Base-by-base conservation (phyloP, 2,797 vertebrate species). In the Sebastes vulpes region DNA sequence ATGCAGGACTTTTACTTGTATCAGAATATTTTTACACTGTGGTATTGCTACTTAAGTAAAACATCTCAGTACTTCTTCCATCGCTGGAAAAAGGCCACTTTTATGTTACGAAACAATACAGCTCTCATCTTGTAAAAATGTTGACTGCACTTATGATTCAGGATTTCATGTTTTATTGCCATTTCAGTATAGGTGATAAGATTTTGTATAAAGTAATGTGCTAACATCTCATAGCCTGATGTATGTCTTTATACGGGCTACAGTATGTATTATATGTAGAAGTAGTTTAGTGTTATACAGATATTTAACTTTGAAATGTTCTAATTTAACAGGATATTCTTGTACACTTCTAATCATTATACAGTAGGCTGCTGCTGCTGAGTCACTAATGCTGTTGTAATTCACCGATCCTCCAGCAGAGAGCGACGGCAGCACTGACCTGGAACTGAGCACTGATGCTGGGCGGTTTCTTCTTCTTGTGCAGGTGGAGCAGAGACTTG, bases 361-460 rank as follows among this genome's bases (percentile, higher is more conserved):
- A 46, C 38, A 18, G 38, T 1, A 25, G 18, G 32, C 31, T 32
- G 31, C 31, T 26, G 46, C 65, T 80, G 69, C 72, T 53, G 53
- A 63, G 70, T 80, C 64, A 65, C 21, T 38, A 4, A 2, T 66
- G 53, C 57, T 79, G 42, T 48, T 89, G 87, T 73, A 77, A n/a
- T 74, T 32, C 65, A 2, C 8, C 0, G 3, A 0, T 1, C 4
- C 0, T 50, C 87, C 91, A 91, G 81, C 74, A 85, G 91, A 50
- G 83, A 81, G 83, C 3, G 23, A 26, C 28, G 7, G 57, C 60
- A 2, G 58, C 68, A 90, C 92, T 93, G 79, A 99, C 98, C 97
- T 99, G 98, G 90, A 99, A 99, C 94, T 99, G 98, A 2, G 98
- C 98, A 0, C 98, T 99, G 94, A 99, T 99, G 90, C 98, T 99